Percentiles rank a stretch among this genome's conserved stretches.
Conservation (phyloP, 2,888 invertebrate species). For the Nomada hirtipes region DNA sequence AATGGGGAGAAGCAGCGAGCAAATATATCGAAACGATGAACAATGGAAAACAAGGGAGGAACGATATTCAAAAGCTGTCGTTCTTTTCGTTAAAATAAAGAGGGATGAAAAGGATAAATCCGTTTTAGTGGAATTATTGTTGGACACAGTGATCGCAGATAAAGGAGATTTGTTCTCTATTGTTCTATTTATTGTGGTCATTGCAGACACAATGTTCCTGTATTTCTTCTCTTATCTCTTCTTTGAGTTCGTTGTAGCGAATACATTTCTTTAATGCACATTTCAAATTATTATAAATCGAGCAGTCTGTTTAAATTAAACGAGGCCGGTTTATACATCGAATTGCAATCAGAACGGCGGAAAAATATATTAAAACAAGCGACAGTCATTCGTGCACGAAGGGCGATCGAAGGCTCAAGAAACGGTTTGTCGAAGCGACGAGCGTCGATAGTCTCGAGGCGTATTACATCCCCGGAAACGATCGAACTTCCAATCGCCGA, state of each 20-base stretch:
- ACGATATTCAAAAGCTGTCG: background rate
- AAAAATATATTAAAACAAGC: background rate
- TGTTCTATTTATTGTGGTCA: too few species aligned
- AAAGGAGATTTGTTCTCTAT: too few species aligned
- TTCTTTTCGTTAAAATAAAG: background rate
- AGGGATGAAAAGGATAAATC: background rate
- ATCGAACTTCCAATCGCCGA: constrained; percentile 7
- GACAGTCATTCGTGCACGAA: background rate
- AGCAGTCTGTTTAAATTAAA: background rate
- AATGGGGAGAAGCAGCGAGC: background rate
- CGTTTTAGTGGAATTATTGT: background rate
- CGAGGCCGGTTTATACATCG: too few species aligned
- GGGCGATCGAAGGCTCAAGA: background rate
- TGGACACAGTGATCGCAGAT: too few species aligned
- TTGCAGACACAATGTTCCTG: too few species aligned
- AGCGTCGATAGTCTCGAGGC: constrained; percentile 18
- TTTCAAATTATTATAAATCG: background rate
- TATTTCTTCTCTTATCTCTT: too few species aligned
- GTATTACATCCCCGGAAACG: constrained; percentile 13
- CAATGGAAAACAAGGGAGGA: background rate
- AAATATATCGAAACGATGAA: background rate
- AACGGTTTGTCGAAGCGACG: background rate
- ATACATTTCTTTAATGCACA: too few species aligned
- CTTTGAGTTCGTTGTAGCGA: too few species aligned
- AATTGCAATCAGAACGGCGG: background rate